Evolutionary conservation across 2,113 vertebrate genomes (phyloP), one percentile per base, ranked within the genome.

Genomic region (Heteronetta atricapilla): DNA sequence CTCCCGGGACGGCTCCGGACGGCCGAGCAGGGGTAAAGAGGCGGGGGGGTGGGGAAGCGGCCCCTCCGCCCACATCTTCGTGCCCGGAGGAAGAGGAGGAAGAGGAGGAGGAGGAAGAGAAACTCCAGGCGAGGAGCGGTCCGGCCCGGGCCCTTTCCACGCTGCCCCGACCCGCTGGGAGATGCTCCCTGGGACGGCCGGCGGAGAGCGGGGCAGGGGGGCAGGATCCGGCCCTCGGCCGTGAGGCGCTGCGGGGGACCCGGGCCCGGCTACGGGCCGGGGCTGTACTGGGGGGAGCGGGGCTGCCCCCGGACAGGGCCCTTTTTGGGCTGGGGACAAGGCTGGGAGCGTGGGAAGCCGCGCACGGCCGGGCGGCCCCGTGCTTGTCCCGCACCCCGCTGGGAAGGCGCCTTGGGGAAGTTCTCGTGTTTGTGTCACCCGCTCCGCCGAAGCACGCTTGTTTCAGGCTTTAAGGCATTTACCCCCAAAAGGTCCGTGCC

Each of bases 401-500:
- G 33, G 53, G 72, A 69, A 66, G 50, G 29, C 26, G 29, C 20
- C 22, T 29, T 34, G 52, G 60, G 46, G 59, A n/a, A 40, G 8
- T 10, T 58, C 22, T 46, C 5, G 26, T 42, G 48, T 69, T 66
- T 15, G 6, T 66, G 58, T 75, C 8, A 10, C 9, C 12, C 1
- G 7, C 82, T 56, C 70, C 38, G 63, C n/a, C 58, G 23, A 29
- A 44, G 13, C 53, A 6, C 4, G 3, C 58, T 26, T 63, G 36
- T n/a, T 20, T 7, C 67, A 55, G 17, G 36, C 33, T 16, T 42
- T 62, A 18, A 26, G 50, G 20, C 1, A 8, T 53, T 42, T 42
- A 2, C 8, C 15, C 52, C 5, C 2, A 11, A 25, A 10, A 64
- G 73, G 11, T 0, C 15, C 40, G 36, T 4, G 1, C n/a, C 82